Conservation (phyloP, 2,888 invertebrate species). For the Philopedon plagiatum region DNA sequence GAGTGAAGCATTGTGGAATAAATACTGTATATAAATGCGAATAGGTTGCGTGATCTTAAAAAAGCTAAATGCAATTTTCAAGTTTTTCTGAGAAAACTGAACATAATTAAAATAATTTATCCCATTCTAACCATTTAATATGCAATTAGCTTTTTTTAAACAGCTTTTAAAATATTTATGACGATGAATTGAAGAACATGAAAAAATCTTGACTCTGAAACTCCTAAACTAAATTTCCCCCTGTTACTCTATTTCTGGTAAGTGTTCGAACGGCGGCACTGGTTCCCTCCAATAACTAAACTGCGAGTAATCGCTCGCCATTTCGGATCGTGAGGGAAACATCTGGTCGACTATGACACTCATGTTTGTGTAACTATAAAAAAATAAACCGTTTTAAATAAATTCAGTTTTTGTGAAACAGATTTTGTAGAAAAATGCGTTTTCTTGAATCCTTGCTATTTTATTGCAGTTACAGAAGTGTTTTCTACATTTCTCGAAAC, state of each 20-base stretch:
- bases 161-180: not conserved
- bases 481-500: too few relatives aligned
- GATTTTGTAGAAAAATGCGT: too few relatives aligned
- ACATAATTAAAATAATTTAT: not conserved
- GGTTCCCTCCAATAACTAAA: conserved; percentile 96
- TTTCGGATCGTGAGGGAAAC: conserved; percentile 86
- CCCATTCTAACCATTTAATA: not conserved
- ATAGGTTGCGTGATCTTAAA: not conserved
- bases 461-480: too few relatives aligned
- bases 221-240: not conserved
- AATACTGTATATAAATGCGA: conserved; percentile 42
- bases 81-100: not conserved
- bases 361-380: conserved; percentile 92
- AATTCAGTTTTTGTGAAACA: not conserved
- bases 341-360: conserved; percentile 95
- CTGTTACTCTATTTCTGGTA: conserved; percentile 55
- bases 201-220: not conserved
- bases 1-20: conserved; percentile 22
- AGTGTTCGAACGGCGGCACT: conserved; percentile 71
- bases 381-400: conserved; percentile 52
- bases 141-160: not conserved
- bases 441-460: too few relatives aligned
- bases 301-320: conserved; percentile 82
- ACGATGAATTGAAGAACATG: not conserved
- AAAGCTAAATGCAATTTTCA: not conserved